phyloP scores from a whole-genome alignment of 1,140 invertebrate genomes.

The Eurosta solidaginis region DNA sequence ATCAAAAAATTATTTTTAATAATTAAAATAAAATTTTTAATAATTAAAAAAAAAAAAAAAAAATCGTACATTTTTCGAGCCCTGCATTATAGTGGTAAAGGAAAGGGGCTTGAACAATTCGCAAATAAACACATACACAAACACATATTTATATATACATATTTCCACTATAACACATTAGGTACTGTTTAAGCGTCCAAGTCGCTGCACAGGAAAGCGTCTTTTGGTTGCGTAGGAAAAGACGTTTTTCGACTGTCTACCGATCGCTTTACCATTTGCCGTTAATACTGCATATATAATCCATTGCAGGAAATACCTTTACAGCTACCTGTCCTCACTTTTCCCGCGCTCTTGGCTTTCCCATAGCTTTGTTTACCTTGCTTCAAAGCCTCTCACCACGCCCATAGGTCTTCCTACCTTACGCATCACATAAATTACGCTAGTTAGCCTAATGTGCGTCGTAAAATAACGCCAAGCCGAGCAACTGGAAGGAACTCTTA shows the following conservation, averaged over 20 bases:
- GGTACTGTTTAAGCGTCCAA: not conserved
- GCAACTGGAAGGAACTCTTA: not conserved
- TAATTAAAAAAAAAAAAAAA: too few species aligned
- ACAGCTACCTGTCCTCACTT: not conserved
- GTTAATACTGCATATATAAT: not conserved
- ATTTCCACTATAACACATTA: not conserved
- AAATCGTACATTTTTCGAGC: not conserved
- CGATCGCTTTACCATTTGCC: conserved; percentile 1
- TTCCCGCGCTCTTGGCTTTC: not conserved
- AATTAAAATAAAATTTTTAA: too few species aligned
- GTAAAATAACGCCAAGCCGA: conserved; percentile 28
- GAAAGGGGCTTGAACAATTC: conserved; percentile 6
- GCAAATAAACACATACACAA: not conserved
- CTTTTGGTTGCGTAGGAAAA: conserved; percentile 14
- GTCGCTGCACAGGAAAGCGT: not conserved
- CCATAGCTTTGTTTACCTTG: too few species aligned
- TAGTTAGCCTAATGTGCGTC: conserved; percentile 33
- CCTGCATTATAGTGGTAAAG: not conserved
- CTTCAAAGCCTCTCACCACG: not conserved
- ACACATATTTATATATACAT: not conserved
- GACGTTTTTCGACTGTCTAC: conserved; percentile 21
- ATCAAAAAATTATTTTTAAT: too few species aligned
- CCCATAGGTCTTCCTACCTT: not conserved
- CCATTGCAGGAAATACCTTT: not conserved
- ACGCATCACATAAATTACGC: conserved; percentile 29